Base-by-base conservation (phyloP, 2,797 vertebrate genomes). In the Aldrovandia affinis region DNA sequence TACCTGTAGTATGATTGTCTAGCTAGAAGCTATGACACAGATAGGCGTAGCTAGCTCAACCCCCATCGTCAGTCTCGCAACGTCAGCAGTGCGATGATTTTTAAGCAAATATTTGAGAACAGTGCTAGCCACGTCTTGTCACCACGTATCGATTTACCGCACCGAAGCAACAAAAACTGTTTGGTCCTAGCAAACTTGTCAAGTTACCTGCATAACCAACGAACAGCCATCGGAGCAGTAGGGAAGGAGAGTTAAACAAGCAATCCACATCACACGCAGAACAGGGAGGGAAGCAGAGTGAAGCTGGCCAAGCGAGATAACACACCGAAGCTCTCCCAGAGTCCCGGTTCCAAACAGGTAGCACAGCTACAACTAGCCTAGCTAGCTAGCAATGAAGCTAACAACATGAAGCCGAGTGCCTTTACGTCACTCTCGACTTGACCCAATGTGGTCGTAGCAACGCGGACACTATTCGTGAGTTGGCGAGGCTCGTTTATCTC, bases 141-240 rank as follows among this genome's bases (percentile, higher is more conserved):
- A n/a, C n/a, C n/a, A 14, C 33, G 68, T 9, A 18, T 73, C 68
- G 18, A 73, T 73, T 73, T 73, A 22, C 36, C 15, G 22, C 68
- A 39, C 18, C 18, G 15, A 73, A 73, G 20, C 15, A 18, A 39
- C 18, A 73, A 8, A 30, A 73, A 73, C 68, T 39, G 68, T 73
- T 20, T 25, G 20, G 18, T 25, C 22, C 15, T 33, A 50, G 12
- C 22, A 18, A 39, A 42, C 33, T 73, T 10, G 42, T 44, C 22
- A 47, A 47, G 42, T 91, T 93, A 96, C 95, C 95, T 96, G 95
- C 95, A 96, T 82, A 96, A 73, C 95, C 95, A 96, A 47, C 95
- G 95, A 4, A 95, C 95, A 91, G 95, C 95, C 95, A 96, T 96
- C 89, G 77, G 92, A 89, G 86, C 9, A 54, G 83, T 61, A 39